Evolutionary conservation across 1,140 invertebrate species (phyloP).

Genomic region (Rhopalosiphum padi): DNA sequence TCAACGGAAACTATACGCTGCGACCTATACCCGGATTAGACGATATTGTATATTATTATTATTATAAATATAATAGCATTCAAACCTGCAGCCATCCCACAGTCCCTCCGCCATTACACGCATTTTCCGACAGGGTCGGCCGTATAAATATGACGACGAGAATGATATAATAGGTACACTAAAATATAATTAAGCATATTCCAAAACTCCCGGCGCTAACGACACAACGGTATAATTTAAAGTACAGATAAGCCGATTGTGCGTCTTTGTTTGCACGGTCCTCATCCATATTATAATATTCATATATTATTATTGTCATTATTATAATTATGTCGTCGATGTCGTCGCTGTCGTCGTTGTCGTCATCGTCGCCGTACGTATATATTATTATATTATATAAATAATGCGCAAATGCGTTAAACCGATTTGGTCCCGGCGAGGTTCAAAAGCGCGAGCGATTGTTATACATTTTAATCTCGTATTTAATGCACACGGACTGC

Average conservation of each 20-base stretch:
- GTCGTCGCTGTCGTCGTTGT: background rate
- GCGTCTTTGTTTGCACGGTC: background rate
- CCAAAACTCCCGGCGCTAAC: slow-evolving; percentile 27
- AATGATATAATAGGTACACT: background rate
- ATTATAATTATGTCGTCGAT: background rate
- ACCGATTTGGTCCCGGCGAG: slow-evolving; percentile 27
- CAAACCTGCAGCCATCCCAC: background rate
- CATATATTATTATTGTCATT: slow-evolving; percentile 15
- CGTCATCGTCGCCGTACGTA: background rate
- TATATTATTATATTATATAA: background rate
- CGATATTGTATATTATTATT: slow-evolving; percentile 20
- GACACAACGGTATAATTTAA: slow-evolving; percentile 12
- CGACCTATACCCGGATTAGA: slow-evolving; percentile 22
- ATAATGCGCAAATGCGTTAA: slow-evolving; percentile 19
- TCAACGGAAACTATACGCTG: background rate
- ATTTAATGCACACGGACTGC: background rate
- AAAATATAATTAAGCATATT: slow-evolving; percentile 18
- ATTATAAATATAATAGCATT: background rate
- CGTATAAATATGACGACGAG: background rate
- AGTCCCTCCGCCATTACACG: background rate
- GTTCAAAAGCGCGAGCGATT: background rate
- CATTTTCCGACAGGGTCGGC: background rate
- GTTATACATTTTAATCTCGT: background rate
- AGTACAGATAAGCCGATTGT: slow-evolving; percentile 40
- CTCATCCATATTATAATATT: background rate